Percentiles rank a stretch among this genome's conserved stretches.
phyloP scores from a whole-genome alignment of 2,797 vertebrate species.

The Pyrrhura leucotis region DNA sequence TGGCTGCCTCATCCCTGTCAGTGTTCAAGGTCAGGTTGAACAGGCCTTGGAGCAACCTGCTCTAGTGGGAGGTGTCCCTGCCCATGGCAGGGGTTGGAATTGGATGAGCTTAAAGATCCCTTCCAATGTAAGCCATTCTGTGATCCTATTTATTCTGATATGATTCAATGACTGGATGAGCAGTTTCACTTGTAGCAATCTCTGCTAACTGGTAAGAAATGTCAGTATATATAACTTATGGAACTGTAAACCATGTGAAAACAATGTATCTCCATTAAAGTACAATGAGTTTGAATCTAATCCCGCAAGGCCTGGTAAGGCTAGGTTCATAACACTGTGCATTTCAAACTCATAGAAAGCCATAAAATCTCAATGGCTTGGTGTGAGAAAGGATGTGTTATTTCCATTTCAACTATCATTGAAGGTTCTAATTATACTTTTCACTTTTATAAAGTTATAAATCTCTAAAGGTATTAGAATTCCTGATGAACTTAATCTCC shows the following conservation, averaged over 20 bases:
- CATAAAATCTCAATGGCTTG: neutral
- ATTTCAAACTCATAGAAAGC: neutral
- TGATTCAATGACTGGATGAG: neutral
- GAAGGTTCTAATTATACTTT: constrained; percentile 18
- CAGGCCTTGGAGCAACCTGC: neutral
- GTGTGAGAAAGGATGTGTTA: neutral
- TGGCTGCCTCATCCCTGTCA: neutral
- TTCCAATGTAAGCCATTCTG: neutral
- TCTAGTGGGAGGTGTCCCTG: neutral
- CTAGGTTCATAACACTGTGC: neutral
- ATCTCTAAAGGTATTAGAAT: neutral
- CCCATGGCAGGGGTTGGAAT: neutral
- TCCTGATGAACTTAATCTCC: constrained; percentile 14
- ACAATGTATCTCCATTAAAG: neutral
- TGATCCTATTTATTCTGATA: neutral
- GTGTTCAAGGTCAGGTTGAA: neutral
- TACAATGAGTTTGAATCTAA: neutral
- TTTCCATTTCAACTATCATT: neutral
- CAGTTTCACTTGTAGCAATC: neutral
- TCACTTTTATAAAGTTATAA: neutral
- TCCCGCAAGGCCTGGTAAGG: neutral
- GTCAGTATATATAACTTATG: neutral
- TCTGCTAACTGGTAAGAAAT: neutral
- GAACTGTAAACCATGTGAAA: fast-evolving
- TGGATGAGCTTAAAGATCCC: neutral